These are phyloP conservation scores for Phymorhynchus buccinoides DNA, from an alignment of 1,140 invertebrate genomes.

Conservation along the genomic window DNA sequence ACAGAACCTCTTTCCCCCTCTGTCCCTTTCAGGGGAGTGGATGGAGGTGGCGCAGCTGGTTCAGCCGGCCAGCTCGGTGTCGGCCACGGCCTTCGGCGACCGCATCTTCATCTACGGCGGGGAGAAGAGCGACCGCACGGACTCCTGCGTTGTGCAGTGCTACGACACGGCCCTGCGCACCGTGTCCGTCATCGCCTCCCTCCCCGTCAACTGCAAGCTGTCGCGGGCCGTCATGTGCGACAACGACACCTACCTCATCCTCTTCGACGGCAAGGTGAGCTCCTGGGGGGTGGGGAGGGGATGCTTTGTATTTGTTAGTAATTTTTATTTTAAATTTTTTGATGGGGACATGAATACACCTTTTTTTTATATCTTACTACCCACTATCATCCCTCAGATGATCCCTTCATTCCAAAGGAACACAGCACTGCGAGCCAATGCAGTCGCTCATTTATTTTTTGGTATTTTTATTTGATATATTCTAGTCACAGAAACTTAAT, in stretches of 20 bases:
- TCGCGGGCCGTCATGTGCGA: slow-evolving; percentile 60
- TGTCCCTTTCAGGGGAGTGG: slow-evolving; percentile 53
- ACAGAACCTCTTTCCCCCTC: no score
- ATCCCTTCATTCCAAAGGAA: no score
- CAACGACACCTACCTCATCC: slow-evolving; percentile 59
- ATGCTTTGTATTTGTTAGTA: neutral
- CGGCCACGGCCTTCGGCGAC: slow-evolving; percentile 60
- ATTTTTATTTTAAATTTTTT: slow-evolving; percentile 5
- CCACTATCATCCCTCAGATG: no score
- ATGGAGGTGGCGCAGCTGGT: slow-evolving; percentile 55
- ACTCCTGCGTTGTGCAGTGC: slow-evolving; percentile 63
- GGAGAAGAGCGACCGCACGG: slow-evolving; percentile 63
- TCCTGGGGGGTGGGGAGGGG: no score
- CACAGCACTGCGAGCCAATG: no score
- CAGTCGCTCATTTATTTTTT: no score
- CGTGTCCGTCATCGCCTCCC: slow-evolving; percentile 54
- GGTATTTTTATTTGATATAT: no score
- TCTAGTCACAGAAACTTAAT: no score
- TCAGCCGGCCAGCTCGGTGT: slow-evolving; percentile 63
- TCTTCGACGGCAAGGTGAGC: slow-evolving; percentile 62
- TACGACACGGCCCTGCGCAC: slow-evolving; percentile 59
- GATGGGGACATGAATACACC: no score
- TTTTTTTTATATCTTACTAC: no score
- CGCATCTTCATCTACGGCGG: slow-evolving; percentile 65
- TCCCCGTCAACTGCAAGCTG: slow-evolving; percentile 63